Base-by-base conservation (phyloP, 2,797 vertebrate species). In the Silurus aristotelis region DNA sequence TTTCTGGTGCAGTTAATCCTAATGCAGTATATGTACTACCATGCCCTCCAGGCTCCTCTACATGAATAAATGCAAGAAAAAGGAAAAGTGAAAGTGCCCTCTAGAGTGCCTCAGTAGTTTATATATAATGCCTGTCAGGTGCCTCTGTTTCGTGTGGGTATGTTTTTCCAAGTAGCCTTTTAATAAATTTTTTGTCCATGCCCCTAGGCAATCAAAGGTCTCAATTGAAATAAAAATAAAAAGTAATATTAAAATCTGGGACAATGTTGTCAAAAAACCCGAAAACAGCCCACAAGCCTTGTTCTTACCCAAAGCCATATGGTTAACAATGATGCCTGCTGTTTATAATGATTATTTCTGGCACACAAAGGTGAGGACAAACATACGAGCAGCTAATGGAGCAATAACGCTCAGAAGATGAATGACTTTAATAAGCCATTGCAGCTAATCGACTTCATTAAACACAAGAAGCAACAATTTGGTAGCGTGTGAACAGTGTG, bases 361-460 rank as follows among this genome's bases (percentile, higher is more conserved):
- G 80, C 56, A 71, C 73, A 58, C 68, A 60, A 81, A 82, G 22
- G 71, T 60, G 71, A 85, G 80, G 48, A 85, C 80, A 87, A 85
- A 38, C 86, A 85, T 58, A 84, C 80, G 78, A 60, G 52, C 80
- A 83, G 5, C 70, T 86, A 85, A 82, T 63, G 72, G 66, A 38
- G 82, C 52, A 87, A 90, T 31, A 85, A 27, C 14, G 64, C 31
- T 68, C 25, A 9, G 70, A 84, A 15, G 80, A 87, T 64, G 27
- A 88, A 85, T 66, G 58, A 58, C 58, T 58, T 85, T 87, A 83
- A 88, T 83, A 85, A 87, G 68, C 75, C 25, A 22, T 60, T 64
- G 75, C 31, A 72, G 58, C 75, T 83, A 86, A 86, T 83, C 75
- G 46, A 68, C 85, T 83, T 79, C 67, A 71, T 83, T 86, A 86